phyloP scores from a whole-genome alignment of 2,888 invertebrate species.

The Microplitis manilae region DNA sequence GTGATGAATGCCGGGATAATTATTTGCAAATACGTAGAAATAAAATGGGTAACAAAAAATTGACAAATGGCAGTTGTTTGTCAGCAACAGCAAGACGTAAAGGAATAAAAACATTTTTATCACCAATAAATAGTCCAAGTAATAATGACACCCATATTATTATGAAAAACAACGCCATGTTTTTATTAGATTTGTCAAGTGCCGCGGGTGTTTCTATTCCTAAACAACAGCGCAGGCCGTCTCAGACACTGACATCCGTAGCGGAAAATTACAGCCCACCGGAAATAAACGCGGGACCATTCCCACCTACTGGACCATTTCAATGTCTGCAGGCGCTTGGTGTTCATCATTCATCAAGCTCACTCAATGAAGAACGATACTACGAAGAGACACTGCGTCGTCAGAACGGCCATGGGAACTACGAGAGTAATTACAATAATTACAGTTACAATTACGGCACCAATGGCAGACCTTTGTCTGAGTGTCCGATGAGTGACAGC shows the following conservation, averaged over 20 bases:
- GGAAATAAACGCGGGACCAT: slow-evolving; percentile 73
- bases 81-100: slow-evolving; percentile 53
- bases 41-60: slow-evolving; percentile 61
- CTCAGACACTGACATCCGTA: slow-evolving; percentile 73
- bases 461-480: slow-evolving; percentile 73
- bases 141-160: slow-evolving; percentile 77
- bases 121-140: slow-evolving; percentile 66
- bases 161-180: slow-evolving; percentile 95
- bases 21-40: slow-evolving; percentile 72
- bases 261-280: slow-evolving; percentile 76
- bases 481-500: slow-evolving; percentile 74
- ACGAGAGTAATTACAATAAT: slow-evolving; percentile 57
- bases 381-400: slow-evolving; percentile 73
- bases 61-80: slow-evolving; percentile 57
- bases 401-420: slow-evolving; percentile 70
- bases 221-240: slow-evolving; percentile 67
- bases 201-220: slow-evolving; percentile 75
- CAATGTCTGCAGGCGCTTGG: slow-evolving; percentile 76
- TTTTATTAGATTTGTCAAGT: slow-evolving; percentile 90
- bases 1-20: slow-evolving; percentile 91
- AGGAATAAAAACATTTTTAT: slow-evolving; percentile 57
- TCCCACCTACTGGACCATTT: slow-evolving; percentile 75
- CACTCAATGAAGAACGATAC: slow-evolving; percentile 61
- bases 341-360: slow-evolving; percentile 60
- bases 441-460: slow-evolving; percentile 52